Evolutionary conservation across 2,888 invertebrate genomes (phyloP).

Genomic region (Apodemia mormo): DNA sequence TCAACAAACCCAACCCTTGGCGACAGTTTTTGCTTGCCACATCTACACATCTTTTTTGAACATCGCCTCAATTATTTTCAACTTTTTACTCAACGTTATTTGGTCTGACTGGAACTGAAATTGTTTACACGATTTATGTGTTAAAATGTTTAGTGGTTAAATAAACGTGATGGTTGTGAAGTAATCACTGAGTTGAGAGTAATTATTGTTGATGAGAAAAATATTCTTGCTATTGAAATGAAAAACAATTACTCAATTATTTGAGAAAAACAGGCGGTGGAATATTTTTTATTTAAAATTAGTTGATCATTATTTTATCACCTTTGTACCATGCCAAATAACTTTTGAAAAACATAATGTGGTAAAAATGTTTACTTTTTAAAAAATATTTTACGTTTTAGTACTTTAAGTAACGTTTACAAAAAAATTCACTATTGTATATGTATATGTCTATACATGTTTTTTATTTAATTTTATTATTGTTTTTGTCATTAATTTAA

Average conservation of each 20-base stretch:
- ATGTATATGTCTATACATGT: too few relatives aligned
- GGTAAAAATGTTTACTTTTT: background rate
- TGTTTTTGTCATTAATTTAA: background rate
- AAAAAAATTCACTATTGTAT: too few relatives aligned
- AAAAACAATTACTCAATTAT: conserved; percentile 11
- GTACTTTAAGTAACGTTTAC: too few relatives aligned
- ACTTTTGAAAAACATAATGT: background rate
- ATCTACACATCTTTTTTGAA: conserved; percentile 67
- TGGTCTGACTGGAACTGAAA: conserved; percentile 50
- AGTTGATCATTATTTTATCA: background rate
- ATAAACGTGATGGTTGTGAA: conserved; percentile 1
- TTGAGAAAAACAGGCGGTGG: background rate
- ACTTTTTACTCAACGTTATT: conserved; percentile 65
- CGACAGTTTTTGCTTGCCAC: conserved; percentile 72
- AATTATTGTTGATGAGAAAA: conserved; percentile 23
- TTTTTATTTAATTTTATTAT: background rate
- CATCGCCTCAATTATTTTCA: conserved; percentile 73
- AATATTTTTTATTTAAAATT: background rate
- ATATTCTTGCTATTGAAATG: conserved; percentile 16
- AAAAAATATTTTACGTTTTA: too few relatives aligned
- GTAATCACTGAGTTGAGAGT: conserved; percentile 12
- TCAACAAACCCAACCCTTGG: conserved; percentile 59
- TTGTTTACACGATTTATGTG: conserved; percentile 63
- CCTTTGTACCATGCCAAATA: background rate
- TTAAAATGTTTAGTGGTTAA: conserved; percentile 53